Evolutionary conservation across 2,888 invertebrate species (phyloP).

Genomic region (Cryptophagus acutangulus): DNA sequence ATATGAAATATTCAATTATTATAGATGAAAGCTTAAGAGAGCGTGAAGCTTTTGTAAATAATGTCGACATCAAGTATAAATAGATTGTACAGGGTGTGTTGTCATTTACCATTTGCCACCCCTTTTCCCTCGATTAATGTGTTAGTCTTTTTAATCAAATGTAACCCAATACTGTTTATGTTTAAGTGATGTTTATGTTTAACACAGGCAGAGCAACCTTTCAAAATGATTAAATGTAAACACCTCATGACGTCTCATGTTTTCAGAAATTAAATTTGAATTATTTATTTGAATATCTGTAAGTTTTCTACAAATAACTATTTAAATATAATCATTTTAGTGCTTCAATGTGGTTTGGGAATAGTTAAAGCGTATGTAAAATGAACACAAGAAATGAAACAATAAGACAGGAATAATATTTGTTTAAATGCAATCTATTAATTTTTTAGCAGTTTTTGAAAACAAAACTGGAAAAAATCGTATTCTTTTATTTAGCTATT

Average conservation of each 20-base stretch:
- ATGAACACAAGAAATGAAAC: too few relatives aligned
- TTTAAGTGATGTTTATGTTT: slow-evolving; percentile 44
- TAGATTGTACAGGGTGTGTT: slow-evolving; percentile 36
- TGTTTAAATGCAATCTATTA: background rate
- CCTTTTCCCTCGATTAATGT: slow-evolving; percentile 44
- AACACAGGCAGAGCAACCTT: slow-evolving; percentile 42
- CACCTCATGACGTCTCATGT: slow-evolving; percentile 39
- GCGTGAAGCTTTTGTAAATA: slow-evolving; percentile 33
- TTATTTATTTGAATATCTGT: slow-evolving; percentile 43
- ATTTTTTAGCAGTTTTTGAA: background rate
- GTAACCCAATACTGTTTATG: slow-evolving; percentile 47
- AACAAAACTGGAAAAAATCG: slow-evolving; percentile 15
- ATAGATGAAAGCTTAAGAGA: slow-evolving; percentile 28
- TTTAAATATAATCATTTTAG: too few relatives aligned
- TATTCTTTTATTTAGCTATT: too few relatives aligned
- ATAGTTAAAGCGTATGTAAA: too few relatives aligned
- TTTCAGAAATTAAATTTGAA: slow-evolving; percentile 45
- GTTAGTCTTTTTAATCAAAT: slow-evolving; percentile 47
- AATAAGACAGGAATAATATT: too few relatives aligned
- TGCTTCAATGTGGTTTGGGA: too few relatives aligned
- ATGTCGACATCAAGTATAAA: slow-evolving; percentile 31
- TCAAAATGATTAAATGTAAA: slow-evolving; percentile 49
- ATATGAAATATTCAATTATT: too few relatives aligned
- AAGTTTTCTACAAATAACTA: slow-evolving; percentile 32
- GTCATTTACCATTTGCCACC: too few relatives aligned